These are phyloP conservation scores for Oncorhynchus clarkii DNA, from an alignment of 2,113 vertebrate genomes.

Conservation along the genomic window DNA sequence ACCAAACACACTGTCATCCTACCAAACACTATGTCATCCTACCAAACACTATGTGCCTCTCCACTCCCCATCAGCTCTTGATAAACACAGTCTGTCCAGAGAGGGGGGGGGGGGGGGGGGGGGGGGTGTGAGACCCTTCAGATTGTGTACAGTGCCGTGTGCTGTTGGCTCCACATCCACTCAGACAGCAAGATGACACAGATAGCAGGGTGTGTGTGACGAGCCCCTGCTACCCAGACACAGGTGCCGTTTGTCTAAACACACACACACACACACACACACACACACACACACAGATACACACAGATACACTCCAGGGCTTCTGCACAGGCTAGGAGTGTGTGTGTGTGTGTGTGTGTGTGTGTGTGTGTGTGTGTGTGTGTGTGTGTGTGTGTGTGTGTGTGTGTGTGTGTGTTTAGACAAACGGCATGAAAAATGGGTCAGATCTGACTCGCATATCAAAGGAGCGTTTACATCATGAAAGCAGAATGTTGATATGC, in stretches of 20 bases:
- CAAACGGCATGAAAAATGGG: neutral
- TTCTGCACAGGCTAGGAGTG: too few relatives aligned
- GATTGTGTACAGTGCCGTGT: neutral
- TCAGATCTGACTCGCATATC: slow-evolving; percentile 33
- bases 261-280: too few relatives aligned
- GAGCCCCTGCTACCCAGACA: neutral
- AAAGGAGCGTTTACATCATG: slow-evolving; percentile 21
- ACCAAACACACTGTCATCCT: too few relatives aligned
- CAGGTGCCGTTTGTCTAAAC: neutral
- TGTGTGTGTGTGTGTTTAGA: too few relatives aligned
- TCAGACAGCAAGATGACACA: neutral
- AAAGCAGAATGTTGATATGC: neutral
- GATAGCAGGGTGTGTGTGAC: neutral
- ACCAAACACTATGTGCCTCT: too few relatives aligned
- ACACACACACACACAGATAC: too few relatives aligned
- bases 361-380: too few relatives aligned
- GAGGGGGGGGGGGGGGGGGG: neutral
- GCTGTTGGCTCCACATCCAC: neutral
- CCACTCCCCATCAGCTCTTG: too few relatives aligned
- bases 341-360: too few relatives aligned
- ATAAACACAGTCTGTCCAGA: neutral
- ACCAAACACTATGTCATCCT: too few relatives aligned
- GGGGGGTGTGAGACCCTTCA: neutral
- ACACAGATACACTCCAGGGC: neutral
- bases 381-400: too few relatives aligned